A percentile compares a stretch with the other conserved stretches of the same genome.
Conservation (phyloP, 64 coral and sea anemone genomes). For the Pocillopora verrucosa region DNA sequence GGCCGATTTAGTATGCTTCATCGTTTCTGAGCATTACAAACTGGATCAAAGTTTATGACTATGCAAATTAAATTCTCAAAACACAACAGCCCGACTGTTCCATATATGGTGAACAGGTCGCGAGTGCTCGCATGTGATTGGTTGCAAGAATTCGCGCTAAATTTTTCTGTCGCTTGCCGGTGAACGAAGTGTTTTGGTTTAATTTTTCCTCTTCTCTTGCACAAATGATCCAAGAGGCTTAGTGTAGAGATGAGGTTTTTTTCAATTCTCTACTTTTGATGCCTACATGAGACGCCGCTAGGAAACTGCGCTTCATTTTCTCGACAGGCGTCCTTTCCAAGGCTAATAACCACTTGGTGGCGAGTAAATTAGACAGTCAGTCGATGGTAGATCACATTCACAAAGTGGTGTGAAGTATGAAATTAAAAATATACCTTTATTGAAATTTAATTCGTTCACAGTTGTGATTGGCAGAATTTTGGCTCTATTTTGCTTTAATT, state of each 20-base stretch:
- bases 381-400: neutral
- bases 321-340: neutral
- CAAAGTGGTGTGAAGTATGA: neutral
- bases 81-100: neutral
- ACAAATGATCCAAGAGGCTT: neutral
- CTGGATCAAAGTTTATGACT: neutral
- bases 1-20: neutral
- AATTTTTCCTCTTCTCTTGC: neutral
- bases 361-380: neutral
- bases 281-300: neutral
- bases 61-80: constrained; percentile 29
- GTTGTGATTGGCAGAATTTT: neutral
- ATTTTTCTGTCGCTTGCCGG: constrained; percentile 14
- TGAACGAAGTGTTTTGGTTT: neutral
- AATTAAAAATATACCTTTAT: neutral
- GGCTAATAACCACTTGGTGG: neutral
- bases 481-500: neutral
- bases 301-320: neutral
- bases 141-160: constrained; percentile 31
- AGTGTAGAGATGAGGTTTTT: neutral
- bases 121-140: constrained; percentile 15
- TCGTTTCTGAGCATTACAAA: neutral
- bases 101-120: constrained; percentile 23
- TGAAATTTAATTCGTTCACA: constrained; percentile 19
- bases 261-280: neutral